phyloP scores from a whole-genome alignment of 2,888 invertebrate genomes.

The Nephrotoma guestfalica region DNA sequence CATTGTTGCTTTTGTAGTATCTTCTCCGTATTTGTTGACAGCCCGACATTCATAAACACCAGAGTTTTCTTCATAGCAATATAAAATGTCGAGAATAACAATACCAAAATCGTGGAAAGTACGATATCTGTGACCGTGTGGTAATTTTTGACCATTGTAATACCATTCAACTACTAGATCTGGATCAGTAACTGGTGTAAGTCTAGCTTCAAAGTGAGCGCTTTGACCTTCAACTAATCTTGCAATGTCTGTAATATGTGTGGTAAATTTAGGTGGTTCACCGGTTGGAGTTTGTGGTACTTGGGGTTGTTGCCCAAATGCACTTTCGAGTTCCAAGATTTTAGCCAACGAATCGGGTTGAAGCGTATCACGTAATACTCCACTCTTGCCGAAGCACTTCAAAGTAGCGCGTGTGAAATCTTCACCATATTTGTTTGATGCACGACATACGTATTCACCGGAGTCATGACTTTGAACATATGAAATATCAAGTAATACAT shows the following conservation, averaged over 20 bases:
- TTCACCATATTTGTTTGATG: conserved; percentile 81
- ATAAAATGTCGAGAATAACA: conserved; percentile 87
- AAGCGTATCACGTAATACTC: conserved; percentile 75
- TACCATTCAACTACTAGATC: conserved; percentile 91
- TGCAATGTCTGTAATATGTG: conserved; percentile 70
- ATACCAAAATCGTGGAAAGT: conserved; percentile 97
- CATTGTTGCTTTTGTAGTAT: conserved; percentile 68
- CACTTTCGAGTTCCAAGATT: conserved; percentile 72
- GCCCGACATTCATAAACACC: conserved; percentile 90
- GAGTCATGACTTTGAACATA: conserved; percentile 85
- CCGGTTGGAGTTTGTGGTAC: conserved; percentile 49
- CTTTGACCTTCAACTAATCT: conserved; percentile 89
- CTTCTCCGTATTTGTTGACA: conserved; percentile 78
- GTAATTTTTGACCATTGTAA: conserved; percentile 81
- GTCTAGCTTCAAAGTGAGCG: conserved; percentile 82
- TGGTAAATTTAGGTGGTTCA: conserved; percentile 79
- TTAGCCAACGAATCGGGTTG: conserved; percentile 83
- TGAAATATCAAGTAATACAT: conserved; percentile 87
- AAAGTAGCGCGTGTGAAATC: conserved; percentile 77
- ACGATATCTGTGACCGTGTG: conserved; percentile 89
- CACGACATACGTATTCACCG: conserved; percentile 86
- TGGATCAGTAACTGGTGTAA: conserved; percentile 90
- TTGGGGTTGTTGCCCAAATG: conserved; percentile 45
- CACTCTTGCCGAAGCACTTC: conserved; percentile 67
- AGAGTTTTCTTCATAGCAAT: conserved; percentile 92